Evolutionary conservation across 2,113 vertebrate genomes (phyloP).

Genomic region (Donacobius atricapilla): DNA sequence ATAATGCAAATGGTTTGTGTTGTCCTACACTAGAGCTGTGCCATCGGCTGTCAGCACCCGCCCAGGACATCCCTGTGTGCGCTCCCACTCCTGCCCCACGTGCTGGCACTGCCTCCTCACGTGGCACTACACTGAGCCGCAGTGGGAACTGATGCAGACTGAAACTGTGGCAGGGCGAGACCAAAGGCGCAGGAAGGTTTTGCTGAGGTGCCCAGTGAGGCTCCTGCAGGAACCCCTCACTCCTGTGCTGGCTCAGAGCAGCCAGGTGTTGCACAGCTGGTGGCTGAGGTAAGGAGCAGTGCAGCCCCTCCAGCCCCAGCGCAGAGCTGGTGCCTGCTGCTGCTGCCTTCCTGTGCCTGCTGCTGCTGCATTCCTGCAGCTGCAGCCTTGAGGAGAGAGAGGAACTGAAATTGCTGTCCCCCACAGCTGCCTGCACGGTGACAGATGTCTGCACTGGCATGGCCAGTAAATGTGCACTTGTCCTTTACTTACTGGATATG

Average conservation of each 20-base stretch:
- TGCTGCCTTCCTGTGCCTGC: rapidly evolving
- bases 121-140: rapidly evolving
- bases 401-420: background rate
- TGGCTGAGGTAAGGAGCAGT: background rate
- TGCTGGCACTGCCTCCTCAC: background rate
- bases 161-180: background rate
- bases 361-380: rapidly evolving
- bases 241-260: background rate
- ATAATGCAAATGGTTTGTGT: background rate
- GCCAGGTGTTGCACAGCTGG: background rate
- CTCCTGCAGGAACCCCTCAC: rapidly evolving
- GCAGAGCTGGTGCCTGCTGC: rapidly evolving
- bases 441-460: background rate
- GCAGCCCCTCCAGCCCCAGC: background rate
- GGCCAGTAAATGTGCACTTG: background rate
- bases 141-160: rapidly evolving
- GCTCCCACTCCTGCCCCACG: rapidly evolving
- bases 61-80: rapidly evolving
- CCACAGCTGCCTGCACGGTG: background rate
- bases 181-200: background rate
- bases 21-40: rapidly evolving
- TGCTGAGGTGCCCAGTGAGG: background rate
- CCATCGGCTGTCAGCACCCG: background rate
- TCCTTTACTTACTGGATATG: background rate
- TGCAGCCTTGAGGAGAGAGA: background rate